Evolutionary conservation across 2,888 invertebrate genomes (phyloP), one percentile per base, ranked within the genome.

Genomic region (Spilarctia lutea): DNA sequence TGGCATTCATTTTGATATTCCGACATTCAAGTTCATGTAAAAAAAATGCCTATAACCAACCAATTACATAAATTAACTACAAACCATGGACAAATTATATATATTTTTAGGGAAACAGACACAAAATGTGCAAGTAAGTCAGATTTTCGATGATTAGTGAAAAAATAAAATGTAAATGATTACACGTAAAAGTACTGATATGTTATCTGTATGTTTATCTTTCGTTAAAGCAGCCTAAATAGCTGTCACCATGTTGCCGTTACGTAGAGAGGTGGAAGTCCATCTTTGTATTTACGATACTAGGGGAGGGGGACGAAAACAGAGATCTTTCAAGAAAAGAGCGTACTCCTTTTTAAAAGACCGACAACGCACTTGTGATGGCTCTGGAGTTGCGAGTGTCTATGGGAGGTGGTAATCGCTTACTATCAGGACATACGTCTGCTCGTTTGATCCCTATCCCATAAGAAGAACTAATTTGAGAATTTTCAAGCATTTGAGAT

Each of bases 121-220:
- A n/a, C 0, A 42, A 20, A 13, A 56, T 20, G 35, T 68, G 56
- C 48, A 27, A 63, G 65, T 68, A 75, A 45, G 35, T 65, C 56
- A 70, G 35, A 27, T 24, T 81, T 75, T 74, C 75, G 75, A 33
- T 85, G 77, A 83, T 65, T 70, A 71, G 79, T 72, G 68, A 11
- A 60, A 68, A 27, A 75, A n/a, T 60, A 68, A 27, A 75, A 30
- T 60, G 52, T 67, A 13, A 35, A 52, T 42, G 63, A 42, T 30
- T 42, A 42, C 0, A 24, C 1, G 7, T 42, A 7, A 42, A 42
- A 60, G 27, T 33, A 42, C n/a, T 56, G 52, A n/a, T 63, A 70
- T 70, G 39, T 39, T 56, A 70, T 70, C 69, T 8, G 7, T 27
- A 6, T 63, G 0, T 30, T 63, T 63, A 63, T 63, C 63, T 63